Percentiles rank a stretch among this genome's conserved stretches.
These are phyloP conservation scores for Malthinus seriepunctatus DNA, from an alignment of 2,888 invertebrate genomes.

Conservation along the genomic window DNA sequence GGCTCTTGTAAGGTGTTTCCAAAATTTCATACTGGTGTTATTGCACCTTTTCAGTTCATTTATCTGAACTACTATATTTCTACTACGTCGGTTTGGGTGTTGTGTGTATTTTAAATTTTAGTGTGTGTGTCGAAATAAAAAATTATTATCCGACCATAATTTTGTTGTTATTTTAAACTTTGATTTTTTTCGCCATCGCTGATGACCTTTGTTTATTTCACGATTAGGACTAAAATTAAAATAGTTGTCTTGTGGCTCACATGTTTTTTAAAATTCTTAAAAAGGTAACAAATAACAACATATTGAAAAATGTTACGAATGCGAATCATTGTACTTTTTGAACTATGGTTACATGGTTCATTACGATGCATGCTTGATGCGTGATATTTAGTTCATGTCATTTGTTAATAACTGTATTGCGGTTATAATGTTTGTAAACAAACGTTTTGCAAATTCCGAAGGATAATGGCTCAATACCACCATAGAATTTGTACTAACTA, in stretches of 20 bases:
- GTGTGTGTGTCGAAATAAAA: too few relatives aligned
- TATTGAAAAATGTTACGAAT: neutral
- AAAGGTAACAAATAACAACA: neutral
- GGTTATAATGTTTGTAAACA: neutral
- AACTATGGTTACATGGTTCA: conserved; percentile 4
- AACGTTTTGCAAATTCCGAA: conserved; percentile 1
- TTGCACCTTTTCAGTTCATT: too few relatives aligned
- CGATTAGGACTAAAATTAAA: conserved; percentile 2
- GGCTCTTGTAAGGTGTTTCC: neutral
- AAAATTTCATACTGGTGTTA: too few relatives aligned
- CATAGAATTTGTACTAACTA: too few relatives aligned
- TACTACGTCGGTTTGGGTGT: too few relatives aligned
- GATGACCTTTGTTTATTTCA: conserved; percentile 14
- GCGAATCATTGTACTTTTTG: conserved; percentile 6
- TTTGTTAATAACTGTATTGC: neutral
- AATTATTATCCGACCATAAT: neutral
- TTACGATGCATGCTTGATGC: conserved; percentile 9
- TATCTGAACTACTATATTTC: too few relatives aligned
- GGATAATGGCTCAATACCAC: conserved; percentile 1
- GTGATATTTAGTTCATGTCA: neutral
- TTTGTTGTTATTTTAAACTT: neutral
- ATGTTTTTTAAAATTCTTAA: neutral
- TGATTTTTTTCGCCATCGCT: neutral
- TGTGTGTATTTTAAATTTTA: too few relatives aligned
- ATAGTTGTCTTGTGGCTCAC: conserved; percentile 5